Percentiles rank a stretch among this genome's conserved stretches.
These are phyloP conservation scores for Myotis planiceps DNA, from an alignment of 2,797 vertebrate genomes.

Conservation along the genomic window DNA sequence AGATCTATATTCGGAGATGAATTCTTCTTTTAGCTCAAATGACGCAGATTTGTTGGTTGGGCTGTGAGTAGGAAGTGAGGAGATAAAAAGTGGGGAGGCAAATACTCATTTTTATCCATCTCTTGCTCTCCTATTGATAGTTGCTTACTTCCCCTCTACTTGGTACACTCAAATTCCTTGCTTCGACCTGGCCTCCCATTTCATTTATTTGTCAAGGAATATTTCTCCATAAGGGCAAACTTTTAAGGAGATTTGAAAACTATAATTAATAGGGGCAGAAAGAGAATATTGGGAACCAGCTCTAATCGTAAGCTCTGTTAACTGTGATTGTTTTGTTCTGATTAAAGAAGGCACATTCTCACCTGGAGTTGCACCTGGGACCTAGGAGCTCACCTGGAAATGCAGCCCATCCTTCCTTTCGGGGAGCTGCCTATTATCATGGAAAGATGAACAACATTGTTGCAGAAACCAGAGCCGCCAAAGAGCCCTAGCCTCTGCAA, in stretches of 20 bases:
- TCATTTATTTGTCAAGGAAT: conserved; percentile 33
- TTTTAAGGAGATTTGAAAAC: conserved; percentile 37
- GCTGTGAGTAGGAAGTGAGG: conserved; percentile 64
- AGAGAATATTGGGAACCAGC: too few relatives aligned
- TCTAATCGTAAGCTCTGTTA: too few relatives aligned
- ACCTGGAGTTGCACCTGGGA: too few relatives aligned
- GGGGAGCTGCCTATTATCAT: too few relatives aligned
- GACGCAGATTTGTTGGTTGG: conserved; percentile 64
- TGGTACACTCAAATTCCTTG: conserved; percentile 29
- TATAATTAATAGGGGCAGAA: too few relatives aligned
- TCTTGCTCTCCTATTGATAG: conserved; percentile 43
- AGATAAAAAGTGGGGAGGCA: neutral
- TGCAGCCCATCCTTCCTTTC: too few relatives aligned
- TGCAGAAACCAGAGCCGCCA: too few relatives aligned
- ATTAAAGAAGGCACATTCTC: too few relatives aligned
- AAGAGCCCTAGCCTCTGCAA: too few relatives aligned
- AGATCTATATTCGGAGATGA: conserved; percentile 75
- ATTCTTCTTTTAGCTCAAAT: conserved; percentile 67
- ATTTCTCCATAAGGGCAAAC: neutral
- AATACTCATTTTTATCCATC: conserved; percentile 33
- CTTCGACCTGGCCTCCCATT: neutral
- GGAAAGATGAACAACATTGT: too few relatives aligned
- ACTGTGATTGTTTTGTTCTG: too few relatives aligned
- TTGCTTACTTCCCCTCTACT: neutral
- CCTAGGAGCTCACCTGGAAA: too few relatives aligned